These are phyloP conservation scores for Diplosoma virens DNA, from an alignment of 23 tunicate species.

Conservation along the genomic window DNA sequence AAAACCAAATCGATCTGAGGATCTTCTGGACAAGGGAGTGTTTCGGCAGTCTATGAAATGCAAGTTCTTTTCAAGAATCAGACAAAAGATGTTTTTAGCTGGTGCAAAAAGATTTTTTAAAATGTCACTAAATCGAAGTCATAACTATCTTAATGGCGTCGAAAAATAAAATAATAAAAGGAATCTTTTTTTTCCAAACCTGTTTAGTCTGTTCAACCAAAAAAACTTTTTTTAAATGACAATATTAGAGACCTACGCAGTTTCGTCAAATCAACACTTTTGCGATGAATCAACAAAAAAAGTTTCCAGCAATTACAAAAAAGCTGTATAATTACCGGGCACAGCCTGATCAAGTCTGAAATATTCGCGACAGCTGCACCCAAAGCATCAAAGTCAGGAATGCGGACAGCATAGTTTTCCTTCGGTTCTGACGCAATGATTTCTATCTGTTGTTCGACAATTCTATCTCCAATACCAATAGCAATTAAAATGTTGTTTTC, in stretches of 20 bases:
- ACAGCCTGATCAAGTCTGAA: conserved; percentile 51
- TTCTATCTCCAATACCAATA: conserved; percentile 78
- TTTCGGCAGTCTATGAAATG: too few relatives aligned
- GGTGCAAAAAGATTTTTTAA: neutral
- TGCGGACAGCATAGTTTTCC: conserved; percentile 60
- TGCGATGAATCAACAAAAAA: conserved; percentile 18
- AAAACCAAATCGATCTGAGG: conserved; percentile 75
- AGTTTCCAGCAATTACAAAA: conserved; percentile 21
- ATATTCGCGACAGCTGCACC: conserved; percentile 41
- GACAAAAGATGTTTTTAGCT: neutral
- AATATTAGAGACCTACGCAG: neutral
- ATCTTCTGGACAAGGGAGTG: conserved; percentile 60
- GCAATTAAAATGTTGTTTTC: conserved; percentile 69
- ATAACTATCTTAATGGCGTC: too few relatives aligned
- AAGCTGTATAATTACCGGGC: conserved; percentile 38
- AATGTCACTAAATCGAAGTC: too few relatives aligned
- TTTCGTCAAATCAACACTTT: neutral
- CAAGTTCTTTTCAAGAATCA: too few relatives aligned
- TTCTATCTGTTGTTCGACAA: conserved; percentile 40
- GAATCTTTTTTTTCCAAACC: too few relatives aligned
- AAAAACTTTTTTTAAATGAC: too few relatives aligned
- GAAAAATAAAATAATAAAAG: too few relatives aligned
- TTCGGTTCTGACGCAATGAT: conserved; percentile 78
- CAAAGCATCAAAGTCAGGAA: conserved; percentile 59
- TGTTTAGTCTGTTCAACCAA: neutral